Base-by-base conservation (phyloP, 2,888 invertebrate species). In the Tachina fera region DNA sequence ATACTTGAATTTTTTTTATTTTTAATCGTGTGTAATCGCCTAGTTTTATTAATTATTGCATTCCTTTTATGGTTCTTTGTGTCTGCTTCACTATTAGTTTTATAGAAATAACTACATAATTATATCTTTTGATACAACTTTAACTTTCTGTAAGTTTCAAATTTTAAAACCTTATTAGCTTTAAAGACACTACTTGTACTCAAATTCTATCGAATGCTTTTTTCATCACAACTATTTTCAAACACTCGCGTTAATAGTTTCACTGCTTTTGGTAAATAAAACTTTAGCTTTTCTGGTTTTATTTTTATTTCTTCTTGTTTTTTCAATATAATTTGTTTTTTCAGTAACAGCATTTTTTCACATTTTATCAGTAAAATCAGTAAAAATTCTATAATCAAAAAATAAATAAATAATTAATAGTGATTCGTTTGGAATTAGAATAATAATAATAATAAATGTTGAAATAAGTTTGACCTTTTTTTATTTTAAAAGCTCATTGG, bases 291-390 rank as follows among this genome's bases (percentile, higher is more conserved):
- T 79, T 76, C 72, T 83, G 51, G 16, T 76, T 72, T 83, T 56
- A 80, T 85, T 85, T 85, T 45, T 74, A 67, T 83, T 80, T 60
- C 58, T 74, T 68, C 51, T 51, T 31, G 22, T 22, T 51, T 77
- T 77, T 31, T 74, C n/a, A 75, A 68, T 45, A 68, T 78, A 63
- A 63, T 78, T 84, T 78, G 31, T 39, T 72, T 68, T 77, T 78
- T 83, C 67, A 75, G 68, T 68, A 81, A 75, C 51, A 60, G 67
- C 22, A 76, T 58, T 68, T 53, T 51, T 70, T 67, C 79, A 70
- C 60, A 75, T 76, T 81, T 74, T 81, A 81, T 87, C 88, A 88
- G 87, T 87, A 87, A 87, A 88, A 88, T 88, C 88, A 88, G 88
- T 89, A 89, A 89, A 89, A 89, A 88, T 87, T 89, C 87, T 87